These are phyloP conservation scores for Fratercula arctica DNA, from an alignment of 2,797 vertebrate species.

Conservation along the genomic window DNA sequence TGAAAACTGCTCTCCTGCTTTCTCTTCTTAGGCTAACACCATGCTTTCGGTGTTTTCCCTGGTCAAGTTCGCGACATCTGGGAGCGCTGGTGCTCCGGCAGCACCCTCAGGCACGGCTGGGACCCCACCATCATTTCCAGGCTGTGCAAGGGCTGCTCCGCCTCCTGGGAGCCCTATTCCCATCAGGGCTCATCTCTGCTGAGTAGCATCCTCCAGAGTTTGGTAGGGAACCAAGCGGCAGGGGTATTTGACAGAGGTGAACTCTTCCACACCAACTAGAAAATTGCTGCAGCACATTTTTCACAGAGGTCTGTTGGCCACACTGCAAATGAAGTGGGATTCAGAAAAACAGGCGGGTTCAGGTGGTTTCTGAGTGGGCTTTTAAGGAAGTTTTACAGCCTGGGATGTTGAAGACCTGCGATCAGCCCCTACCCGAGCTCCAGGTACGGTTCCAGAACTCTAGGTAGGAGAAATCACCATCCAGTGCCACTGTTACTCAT, in stretches of 20 bases:
- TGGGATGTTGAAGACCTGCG: background rate
- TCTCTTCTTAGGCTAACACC: background rate
- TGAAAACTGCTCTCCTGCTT: background rate
- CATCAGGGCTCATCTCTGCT: background rate
- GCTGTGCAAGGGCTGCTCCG: background rate
- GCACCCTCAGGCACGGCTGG: accelerated
- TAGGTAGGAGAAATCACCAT: background rate
- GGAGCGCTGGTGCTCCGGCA: background rate
- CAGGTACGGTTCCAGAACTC: accelerated
- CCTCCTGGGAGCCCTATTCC: background rate
- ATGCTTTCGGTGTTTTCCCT: background rate
- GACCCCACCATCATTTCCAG: background rate
- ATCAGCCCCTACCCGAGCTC: background rate
- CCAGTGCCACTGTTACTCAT: background rate
- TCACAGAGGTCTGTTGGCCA: background rate
- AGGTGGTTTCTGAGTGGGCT: background rate
- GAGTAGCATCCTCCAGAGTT: background rate
- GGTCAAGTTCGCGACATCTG: background rate
- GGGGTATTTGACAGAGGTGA: background rate
- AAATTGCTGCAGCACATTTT: background rate
- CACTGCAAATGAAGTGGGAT: background rate
- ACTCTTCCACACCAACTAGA: background rate
- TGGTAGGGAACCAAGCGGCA: background rate
- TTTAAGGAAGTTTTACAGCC: background rate
- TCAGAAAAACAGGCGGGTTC: background rate